Evolutionary conservation across 1,140 invertebrate species (phyloP), one percentile per base, ranked within the genome.

Genomic region (Aphelenchoides avenae): DNA sequence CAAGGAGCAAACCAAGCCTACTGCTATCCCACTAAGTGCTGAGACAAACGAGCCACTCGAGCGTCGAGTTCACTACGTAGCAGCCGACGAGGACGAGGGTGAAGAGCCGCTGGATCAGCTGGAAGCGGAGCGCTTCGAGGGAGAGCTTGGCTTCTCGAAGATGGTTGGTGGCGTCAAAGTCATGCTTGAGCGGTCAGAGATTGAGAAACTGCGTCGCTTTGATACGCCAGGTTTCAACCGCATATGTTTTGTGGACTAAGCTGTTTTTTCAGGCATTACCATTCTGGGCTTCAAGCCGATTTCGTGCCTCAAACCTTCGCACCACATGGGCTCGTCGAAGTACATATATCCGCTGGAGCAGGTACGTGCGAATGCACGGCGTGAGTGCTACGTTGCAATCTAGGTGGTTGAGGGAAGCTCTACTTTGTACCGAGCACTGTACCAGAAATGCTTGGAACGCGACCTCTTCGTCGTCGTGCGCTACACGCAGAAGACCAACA

Each of bases 201-300:
- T 50, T 40, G 52, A 64, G 29, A 42, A 30, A 22, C 33, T 64
- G 41, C 29, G 57, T 9, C n/a, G 64, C 27, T 49, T 64, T 26
- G 61, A 64, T 5, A 5, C 34, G 11, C 57, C 57, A n/a, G 57
- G 57, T 60, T 30, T n/a, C n/a, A n/a, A n/a, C n/a, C n/a, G n/a
- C n/a, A 51, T 56, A 53, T 11, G 22, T 4, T 52, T 56, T 29
- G 50, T 13, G 9, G 15, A 27, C 9, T 33, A 24, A 22, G 22
- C 37, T 22, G 11, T 55, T 18, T 18, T 41, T 47, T 4, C 24
- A 50, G 61, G 61, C 20, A 66, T 64, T 7, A 39, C 18, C 18
- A 41, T 64, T 9, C 66, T 64, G 24, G 61, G 61, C 27, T 64
- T 64, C 36, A 64, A 64, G 30, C 56, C 52, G 11, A 26, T 64